phyloP scores from a whole-genome alignment of 2,888 invertebrate genomes.

The Eutolmus rufibarbis region DNA sequence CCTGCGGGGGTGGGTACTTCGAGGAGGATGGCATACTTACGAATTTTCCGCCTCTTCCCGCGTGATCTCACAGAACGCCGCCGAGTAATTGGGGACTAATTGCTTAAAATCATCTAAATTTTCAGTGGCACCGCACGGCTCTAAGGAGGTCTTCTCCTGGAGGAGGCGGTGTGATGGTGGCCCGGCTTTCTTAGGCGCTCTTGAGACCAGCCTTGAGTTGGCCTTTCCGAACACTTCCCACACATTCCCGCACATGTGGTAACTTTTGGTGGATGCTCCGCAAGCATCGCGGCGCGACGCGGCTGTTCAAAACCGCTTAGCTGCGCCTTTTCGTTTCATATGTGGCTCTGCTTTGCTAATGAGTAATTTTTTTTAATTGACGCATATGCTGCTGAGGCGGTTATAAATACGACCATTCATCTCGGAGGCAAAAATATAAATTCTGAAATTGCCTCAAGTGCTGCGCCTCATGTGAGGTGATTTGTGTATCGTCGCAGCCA shows the following conservation, averaged over 20 bases:
- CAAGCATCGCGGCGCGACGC: background rate
- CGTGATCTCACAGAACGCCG: background rate
- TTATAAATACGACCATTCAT: constrained; percentile 35
- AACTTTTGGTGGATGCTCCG: too few relatives aligned
- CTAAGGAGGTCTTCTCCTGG: constrained; percentile 33
- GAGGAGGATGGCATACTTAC: background rate
- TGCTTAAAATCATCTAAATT: constrained; percentile 26
- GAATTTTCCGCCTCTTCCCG: background rate
- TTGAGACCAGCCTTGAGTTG: constrained; percentile 34
- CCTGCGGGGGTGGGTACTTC: background rate
- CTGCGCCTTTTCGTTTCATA: background rate
- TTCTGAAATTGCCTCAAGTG: constrained; percentile 18
- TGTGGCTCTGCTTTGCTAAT: constrained; percentile 30
- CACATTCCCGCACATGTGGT: constrained; percentile 40
- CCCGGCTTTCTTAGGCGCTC: background rate
- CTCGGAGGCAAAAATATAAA: background rate
- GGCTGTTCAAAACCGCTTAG: background rate
- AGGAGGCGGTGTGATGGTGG: too few relatives aligned
- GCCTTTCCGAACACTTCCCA: constrained; percentile 27
- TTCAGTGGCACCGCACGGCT: background rate
- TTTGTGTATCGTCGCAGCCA: constrained; percentile 18
- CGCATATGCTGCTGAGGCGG: constrained; percentile 43
- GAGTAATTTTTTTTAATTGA: constrained; percentile 47
- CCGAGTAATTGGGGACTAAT: constrained; percentile 45
- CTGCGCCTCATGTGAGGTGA: constrained; percentile 1